Percentiles rank a stretch among this genome's conserved stretches.
Evolutionary conservation across 2,888 invertebrate genomes (phyloP).

Genomic region (Tuberolachnus salignus): DNA sequence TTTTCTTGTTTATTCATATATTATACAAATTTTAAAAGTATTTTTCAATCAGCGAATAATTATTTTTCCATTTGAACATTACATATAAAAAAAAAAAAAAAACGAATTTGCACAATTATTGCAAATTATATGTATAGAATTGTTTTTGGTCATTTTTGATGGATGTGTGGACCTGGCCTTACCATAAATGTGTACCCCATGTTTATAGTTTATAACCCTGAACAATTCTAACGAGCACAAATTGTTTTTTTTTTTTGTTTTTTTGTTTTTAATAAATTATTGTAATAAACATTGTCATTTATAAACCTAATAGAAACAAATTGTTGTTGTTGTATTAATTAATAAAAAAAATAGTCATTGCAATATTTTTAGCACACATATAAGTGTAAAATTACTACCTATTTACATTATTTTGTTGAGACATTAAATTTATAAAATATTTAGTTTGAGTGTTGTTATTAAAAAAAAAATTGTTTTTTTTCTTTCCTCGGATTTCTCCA

Average conservation of each 20-base stretch:
- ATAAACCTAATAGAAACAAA: conserved; percentile 42
- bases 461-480: conserved; percentile 25
- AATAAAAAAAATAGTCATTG: conserved; percentile 45
- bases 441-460: conserved; percentile 52
- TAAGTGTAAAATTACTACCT: conserved; percentile 50
- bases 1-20: conserved; percentile 35
- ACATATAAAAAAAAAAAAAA: neutral
- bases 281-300: conserved; percentile 49
- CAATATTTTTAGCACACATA: conserved; percentile 54
- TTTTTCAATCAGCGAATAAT: conserved; percentile 36
- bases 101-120: conserved; percentile 19
- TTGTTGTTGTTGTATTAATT: conserved; percentile 41
- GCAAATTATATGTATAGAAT: conserved; percentile 42
- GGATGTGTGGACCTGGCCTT: neutral
- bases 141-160: conserved; percentile 19
- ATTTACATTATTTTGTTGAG: conserved; percentile 56
- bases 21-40: conserved; percentile 41
- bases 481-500: neutral
- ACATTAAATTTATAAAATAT: conserved; percentile 56
- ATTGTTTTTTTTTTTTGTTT: conserved; percentile 20
- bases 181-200: conserved; percentile 28
- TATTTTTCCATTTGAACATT: conserved; percentile 43
- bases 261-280: neutral
- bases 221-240: conserved; percentile 42
- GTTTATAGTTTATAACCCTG: neutral